These are phyloP conservation scores for Oithona nana DNA, from an alignment of 2,888 invertebrate species.

Conservation along the genomic window DNA sequence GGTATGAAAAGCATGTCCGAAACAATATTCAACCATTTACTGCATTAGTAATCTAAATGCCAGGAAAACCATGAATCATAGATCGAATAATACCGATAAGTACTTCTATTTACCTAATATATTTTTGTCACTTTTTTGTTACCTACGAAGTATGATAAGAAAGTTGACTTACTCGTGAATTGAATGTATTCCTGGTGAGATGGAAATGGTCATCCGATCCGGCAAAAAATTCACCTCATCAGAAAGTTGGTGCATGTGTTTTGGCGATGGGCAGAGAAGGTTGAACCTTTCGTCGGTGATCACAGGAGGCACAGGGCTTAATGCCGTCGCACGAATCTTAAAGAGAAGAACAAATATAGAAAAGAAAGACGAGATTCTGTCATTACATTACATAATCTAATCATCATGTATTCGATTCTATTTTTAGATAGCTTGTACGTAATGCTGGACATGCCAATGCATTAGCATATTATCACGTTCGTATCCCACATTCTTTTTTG, in stretches of 20 bases:
- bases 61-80: too few relatives aligned
- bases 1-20: too few relatives aligned
- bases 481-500: too few relatives aligned
- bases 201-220: neutral
- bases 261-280: slow-evolving; percentile 4
- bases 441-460: too few relatives aligned
- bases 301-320: neutral
- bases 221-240: neutral
- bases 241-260: neutral
- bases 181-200: neutral
- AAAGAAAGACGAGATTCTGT: neutral
- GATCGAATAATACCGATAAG: too few relatives aligned
- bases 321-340: neutral
- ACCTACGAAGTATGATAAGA: too few relatives aligned
- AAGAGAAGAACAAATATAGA: neutral
- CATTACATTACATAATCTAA: neutral
- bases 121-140: too few relatives aligned
- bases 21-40: too few relatives aligned
- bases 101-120: too few relatives aligned
- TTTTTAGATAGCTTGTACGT: too few relatives aligned
- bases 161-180: slow-evolving; percentile 8
- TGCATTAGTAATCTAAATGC: too few relatives aligned
- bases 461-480: too few relatives aligned
- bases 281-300: slow-evolving; percentile 6
- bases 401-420: neutral